phyloP scores from a whole-genome alignment of 2,113 vertebrate species.

The Lethenteron camtschaticum region DNA sequence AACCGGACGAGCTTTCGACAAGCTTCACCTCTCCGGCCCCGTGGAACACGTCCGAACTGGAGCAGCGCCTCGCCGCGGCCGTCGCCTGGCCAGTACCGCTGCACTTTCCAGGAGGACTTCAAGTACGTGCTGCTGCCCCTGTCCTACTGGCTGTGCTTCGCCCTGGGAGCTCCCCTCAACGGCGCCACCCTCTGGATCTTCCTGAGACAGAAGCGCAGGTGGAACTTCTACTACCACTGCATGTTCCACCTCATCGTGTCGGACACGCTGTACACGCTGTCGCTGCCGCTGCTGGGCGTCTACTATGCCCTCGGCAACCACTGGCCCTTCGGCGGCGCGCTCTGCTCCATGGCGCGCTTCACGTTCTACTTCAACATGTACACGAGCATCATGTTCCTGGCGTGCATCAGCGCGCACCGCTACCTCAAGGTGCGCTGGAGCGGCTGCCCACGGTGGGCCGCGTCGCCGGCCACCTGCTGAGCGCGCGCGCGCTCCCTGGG shows the following conservation, averaged over 20 bases:
- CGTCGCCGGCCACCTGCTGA: conserved; percentile 11
- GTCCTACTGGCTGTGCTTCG: conserved; percentile 54
- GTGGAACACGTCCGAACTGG: too few relatives aligned
- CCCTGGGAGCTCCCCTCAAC: conserved; percentile 56
- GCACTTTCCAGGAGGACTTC: conserved; percentile 47
- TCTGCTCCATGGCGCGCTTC: conserved; percentile 81
- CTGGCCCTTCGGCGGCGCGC: conserved; percentile 57
- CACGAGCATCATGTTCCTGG: conserved; percentile 77
- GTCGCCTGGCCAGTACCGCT: too few relatives aligned
- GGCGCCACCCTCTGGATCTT: conserved; percentile 44
- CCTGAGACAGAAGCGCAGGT: conserved; percentile 53
- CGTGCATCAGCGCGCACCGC: conserved; percentile 70
- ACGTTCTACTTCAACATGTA: conserved; percentile 90
- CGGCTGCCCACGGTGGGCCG: too few relatives aligned
- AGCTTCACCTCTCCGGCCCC: too few relatives aligned
- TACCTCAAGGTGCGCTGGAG: conserved; percentile 66
- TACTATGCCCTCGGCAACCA: conserved; percentile 61
- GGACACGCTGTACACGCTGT: conserved; percentile 57
- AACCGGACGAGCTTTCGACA: too few relatives aligned
- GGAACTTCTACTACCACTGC: conserved; percentile 70
- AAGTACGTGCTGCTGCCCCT: conserved; percentile 71
- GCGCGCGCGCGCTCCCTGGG: conserved; percentile 31
- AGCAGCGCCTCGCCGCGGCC: too few relatives aligned
- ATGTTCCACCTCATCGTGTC: conserved; percentile 83
- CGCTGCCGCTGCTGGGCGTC: conserved; percentile 66